These are phyloP conservation scores for Charadrius vociferus DNA, from an alignment of 2,113 vertebrate species.

Conservation along the genomic window DNA sequence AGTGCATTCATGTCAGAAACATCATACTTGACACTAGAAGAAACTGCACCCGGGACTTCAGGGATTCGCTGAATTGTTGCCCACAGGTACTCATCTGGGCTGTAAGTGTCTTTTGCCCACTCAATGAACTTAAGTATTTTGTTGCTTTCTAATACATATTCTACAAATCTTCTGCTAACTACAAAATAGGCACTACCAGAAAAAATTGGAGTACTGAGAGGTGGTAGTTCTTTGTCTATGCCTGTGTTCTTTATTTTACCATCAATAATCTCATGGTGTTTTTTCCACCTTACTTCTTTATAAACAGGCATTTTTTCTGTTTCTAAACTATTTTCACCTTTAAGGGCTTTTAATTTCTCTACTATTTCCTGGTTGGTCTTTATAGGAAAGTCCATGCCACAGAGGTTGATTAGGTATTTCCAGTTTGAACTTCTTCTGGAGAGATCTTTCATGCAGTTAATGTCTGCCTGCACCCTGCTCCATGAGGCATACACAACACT, in stretches of 20 bases:
- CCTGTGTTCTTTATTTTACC: constrained; percentile 73
- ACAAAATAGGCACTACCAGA: constrained; percentile 91
- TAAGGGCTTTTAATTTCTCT: constrained; percentile 77
- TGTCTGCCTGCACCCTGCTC: constrained; percentile 89
- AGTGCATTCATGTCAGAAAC: constrained; percentile 83
- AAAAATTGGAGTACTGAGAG: constrained; percentile 80
- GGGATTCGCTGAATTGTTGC: constrained; percentile 89
- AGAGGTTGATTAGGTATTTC: constrained; percentile 93
- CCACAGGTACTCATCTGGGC: constrained; percentile 91
- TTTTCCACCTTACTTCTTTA: constrained; percentile 81
- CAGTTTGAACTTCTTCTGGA: constrained; percentile 73
- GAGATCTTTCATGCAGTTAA: constrained; percentile 94
- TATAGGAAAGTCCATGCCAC: constrained; percentile 92
- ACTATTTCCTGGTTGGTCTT: constrained; percentile 94
- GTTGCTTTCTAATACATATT: constrained; percentile 74
- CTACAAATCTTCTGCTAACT: constrained; percentile 79
- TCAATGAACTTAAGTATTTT: constrained; percentile 77
- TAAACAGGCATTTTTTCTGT: constrained; percentile 77
- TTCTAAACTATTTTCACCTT: constrained; percentile 87
- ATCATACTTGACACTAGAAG: constrained; percentile 81
- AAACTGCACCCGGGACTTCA: constrained; percentile 79
- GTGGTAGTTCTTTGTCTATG: constrained; percentile 74
- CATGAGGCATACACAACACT: constrained; percentile 86
- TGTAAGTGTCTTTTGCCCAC: constrained; percentile 89
- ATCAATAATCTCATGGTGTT: constrained; percentile 70